Evolutionary conservation across 2,797 vertebrate genomes (phyloP), one percentile per base, ranked within the genome.

Genomic region (Otus scops): DNA sequence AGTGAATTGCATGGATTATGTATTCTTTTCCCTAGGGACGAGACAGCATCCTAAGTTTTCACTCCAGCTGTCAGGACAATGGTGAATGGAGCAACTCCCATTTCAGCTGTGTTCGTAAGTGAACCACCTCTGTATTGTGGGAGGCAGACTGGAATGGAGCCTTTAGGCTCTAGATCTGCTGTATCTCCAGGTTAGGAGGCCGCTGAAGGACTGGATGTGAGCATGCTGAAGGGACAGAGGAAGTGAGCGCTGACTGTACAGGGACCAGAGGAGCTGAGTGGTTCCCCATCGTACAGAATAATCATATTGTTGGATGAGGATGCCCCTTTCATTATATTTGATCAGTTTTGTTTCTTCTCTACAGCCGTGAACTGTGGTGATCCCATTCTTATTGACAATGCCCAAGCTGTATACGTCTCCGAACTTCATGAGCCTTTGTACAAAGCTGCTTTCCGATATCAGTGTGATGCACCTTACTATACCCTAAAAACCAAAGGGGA

Each of bases 291-390:
- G 27, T 23, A 79, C 11, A 34, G 27, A 70, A 68, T 41, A 68
- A 79, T 15, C 28, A 9, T 21, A 13, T 3, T 36, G 23, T 24
- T 85, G 39, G 23, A 7, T 76, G 43, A 69, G 41, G 30, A 12
- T 75, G 38, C 11, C 26, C 26, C 30, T 69, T 78, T 67, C 38
- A 67, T 28, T 32, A 8, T 32, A 18, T 18, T 34, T 64, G 34
- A 41, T 53, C 4, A 2, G 14, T 86, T 74, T 39, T 32, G 8
- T 45, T 65, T 93, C 74, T 51, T 48, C 84, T 69, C 60, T 81
- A 16, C 71, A 99, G 99, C 96, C 94, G 98, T 99, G 84, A 96
- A 99, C 68, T 99, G 99, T 50, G 98, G 98, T 10, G 3, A 30
- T 11, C 99, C 99, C 13, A 39, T 90, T 1, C 14, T 96, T 67